These are phyloP conservation scores for Sylvicapra grimmia DNA, from an alignment of 2,113 vertebrate species.

Conservation along the genomic window DNA sequence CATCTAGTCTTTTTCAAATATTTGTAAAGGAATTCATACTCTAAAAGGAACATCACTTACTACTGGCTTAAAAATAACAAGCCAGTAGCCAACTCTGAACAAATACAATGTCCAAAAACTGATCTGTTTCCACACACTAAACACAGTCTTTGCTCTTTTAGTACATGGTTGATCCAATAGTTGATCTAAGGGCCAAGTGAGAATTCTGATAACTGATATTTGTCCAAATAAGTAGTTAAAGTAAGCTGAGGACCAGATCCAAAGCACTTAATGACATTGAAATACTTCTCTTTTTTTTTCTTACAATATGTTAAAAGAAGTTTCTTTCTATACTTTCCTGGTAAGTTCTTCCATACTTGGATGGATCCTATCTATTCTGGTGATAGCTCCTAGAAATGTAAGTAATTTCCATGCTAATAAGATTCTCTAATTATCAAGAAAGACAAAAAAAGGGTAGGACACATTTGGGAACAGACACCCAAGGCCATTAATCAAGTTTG, in stretches of 20 bases:
- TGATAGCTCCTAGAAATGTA: not conserved
- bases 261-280: not conserved
- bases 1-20: slow-evolving; percentile 26
- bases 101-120: not conserved
- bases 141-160: not conserved
- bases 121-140: not conserved
- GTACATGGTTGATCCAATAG: not conserved
- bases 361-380: not conserved
- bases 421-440: not conserved
- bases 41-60: not conserved
- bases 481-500: not conserved
- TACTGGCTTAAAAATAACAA: not conserved
- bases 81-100: not conserved
- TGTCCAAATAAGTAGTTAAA: not conserved
- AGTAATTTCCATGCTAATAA: not conserved
- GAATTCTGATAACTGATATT: not conserved
- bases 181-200: not conserved
- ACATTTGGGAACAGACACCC: not conserved
- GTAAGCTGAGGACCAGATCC: not conserved
- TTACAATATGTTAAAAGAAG: not conserved
- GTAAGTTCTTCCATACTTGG: not conserved
- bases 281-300: not conserved
- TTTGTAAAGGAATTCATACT: slow-evolving; percentile 16
- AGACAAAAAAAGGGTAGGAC: not conserved
- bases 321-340: not conserved